Conservation (phyloP, 2,797 vertebrate genomes). For the Thunnus albacares region DNA sequence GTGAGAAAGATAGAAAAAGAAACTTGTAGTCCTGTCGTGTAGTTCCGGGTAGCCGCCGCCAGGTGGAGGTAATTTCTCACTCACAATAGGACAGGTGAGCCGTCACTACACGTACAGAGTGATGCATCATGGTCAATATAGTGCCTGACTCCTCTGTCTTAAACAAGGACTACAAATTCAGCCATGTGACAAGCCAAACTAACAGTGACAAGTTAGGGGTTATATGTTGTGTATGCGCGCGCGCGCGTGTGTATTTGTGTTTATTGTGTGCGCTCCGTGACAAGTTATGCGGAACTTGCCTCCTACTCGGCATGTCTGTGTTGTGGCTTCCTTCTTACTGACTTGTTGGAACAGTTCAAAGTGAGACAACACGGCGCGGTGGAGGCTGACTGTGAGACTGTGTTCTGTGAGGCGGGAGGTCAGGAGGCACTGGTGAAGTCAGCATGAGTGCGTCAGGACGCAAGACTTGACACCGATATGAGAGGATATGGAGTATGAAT, state of each 20-base stretch:
- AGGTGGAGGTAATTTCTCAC: slow-evolving; percentile 8
- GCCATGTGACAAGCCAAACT: slow-evolving; percentile 57
- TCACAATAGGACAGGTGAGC: slow-evolving; percentile 44
- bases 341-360: slow-evolving; percentile 25
- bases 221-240: neutral
- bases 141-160: slow-evolving; percentile 13
- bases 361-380: neutral
- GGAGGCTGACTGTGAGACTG: slow-evolving; percentile 5
- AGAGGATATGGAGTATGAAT: neutral
- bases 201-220: slow-evolving; percentile 47
- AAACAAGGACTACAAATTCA: slow-evolving; percentile 55
- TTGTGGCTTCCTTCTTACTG: slow-evolving; percentile 73
- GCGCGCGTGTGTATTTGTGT: neutral
- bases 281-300: slow-evolving; percentile 74
- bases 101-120: neutral
- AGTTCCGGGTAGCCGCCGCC: neutral
- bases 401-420: neutral
- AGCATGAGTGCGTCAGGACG: slow-evolving; percentile 12
- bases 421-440: neutral
- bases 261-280: neutral
- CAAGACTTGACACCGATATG: neutral
- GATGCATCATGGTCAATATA: slow-evolving; percentile 68
- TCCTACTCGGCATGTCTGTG: slow-evolving; percentile 41
- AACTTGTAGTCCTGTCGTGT: neutral
- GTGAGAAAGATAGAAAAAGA: slow-evolving; percentile 2